phyloP scores from a whole-genome alignment of 2,797 vertebrate genomes.

The Megaceryle alcyon region DNA sequence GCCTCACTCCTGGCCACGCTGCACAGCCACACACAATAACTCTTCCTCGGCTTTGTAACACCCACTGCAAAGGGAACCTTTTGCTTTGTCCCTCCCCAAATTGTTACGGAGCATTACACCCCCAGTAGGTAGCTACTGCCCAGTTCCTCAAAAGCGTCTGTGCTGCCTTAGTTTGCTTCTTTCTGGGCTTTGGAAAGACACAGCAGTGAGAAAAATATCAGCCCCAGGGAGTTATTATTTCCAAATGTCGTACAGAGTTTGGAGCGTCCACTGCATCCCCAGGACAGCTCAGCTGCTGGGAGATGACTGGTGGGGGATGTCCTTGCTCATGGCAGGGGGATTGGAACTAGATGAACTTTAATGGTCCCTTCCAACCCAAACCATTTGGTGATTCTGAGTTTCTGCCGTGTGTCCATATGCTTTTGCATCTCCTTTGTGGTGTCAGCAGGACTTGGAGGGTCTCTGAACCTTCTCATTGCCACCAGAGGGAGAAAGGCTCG shows the following conservation, averaged over 20 bases:
- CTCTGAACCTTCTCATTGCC: neutral
- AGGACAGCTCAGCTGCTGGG: neutral
- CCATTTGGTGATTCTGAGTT: neutral
- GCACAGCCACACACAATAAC: fast-evolving
- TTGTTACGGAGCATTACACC: fast-evolving
- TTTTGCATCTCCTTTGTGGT: neutral
- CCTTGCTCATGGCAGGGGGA: no score
- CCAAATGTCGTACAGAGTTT: fast-evolving
- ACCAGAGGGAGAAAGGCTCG: constrained; percentile 40
- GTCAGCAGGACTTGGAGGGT: neutral
- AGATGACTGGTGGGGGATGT: neutral
- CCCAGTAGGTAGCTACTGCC: neutral
- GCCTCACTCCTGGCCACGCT: fast-evolving
- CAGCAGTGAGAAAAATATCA: neutral
- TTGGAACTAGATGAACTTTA: neutral
- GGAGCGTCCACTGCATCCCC: fast-evolving
- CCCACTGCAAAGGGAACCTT: neutral
- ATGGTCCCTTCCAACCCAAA: neutral
- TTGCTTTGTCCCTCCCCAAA: neutral
- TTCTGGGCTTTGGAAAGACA: neutral
- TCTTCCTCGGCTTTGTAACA: neutral
- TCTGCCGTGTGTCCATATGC: fast-evolving
- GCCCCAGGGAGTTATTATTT: neutral
- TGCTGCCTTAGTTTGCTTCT: neutral
- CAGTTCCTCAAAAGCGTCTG: neutral